A percentile compares a stretch with the other conserved stretches of the same genome.
phyloP scores from a whole-genome alignment of 1,140 invertebrate species.

The Drosophila navojoa region DNA sequence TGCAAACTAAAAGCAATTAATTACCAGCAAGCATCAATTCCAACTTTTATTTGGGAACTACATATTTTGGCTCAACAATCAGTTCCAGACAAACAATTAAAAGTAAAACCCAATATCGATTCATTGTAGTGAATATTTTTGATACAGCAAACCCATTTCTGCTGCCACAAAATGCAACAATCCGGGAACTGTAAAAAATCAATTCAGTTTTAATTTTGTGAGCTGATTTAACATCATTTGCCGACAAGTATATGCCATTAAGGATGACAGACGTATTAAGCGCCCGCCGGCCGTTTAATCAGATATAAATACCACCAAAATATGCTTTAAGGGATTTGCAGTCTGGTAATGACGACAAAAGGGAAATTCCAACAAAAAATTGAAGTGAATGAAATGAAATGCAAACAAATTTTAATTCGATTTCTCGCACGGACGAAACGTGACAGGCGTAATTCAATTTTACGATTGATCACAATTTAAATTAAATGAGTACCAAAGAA shows the following conservation, averaged over 20 bases:
- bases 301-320: not conserved
- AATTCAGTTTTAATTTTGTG: not conserved
- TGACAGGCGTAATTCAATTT: conserved; percentile 64
- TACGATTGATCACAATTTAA: conserved; percentile 61
- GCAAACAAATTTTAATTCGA: conserved; percentile 20
- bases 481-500: conserved; percentile 48
- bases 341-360: not conserved
- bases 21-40: no score
- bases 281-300: not conserved
- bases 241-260: not conserved
- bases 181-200: not conserved
- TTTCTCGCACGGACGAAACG: conserved; percentile 26
- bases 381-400: not conserved
- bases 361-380: not conserved
- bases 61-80: no score
- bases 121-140: no score
- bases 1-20: no score
- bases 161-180: no score
- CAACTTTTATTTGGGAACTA: no score
- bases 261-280: not conserved
- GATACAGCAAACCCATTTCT: no score
- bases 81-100: no score
- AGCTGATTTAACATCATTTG: not conserved
- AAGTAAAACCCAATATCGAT: no score
- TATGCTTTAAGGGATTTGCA: conserved; percentile 1